Base-by-base conservation (phyloP, 2,888 invertebrate species). In the Drosophila differens region DNA sequence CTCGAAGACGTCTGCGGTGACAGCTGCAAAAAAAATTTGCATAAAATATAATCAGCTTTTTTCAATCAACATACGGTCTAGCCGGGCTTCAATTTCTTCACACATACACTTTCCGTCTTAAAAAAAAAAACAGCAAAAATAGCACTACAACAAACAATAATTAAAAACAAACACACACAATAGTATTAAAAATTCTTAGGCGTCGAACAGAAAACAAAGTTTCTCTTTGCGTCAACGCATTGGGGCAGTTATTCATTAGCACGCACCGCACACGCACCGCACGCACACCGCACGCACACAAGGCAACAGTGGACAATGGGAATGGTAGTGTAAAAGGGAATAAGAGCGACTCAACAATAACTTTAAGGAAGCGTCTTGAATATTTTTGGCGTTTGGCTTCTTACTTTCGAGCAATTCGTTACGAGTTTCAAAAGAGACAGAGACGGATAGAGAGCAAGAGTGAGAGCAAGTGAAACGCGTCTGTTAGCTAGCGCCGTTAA, bases 221-320 rank as follows among this genome's bases (percentile, higher is more conserved):
- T 85, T 85, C 89, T 87, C 89, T 89, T 85, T 74, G 63, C 72
- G 85, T 85, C 87, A 67, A 82, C 82, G 68, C 76, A 64, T 49
- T 55, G 22, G 57, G 65, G 55, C 60, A 65, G 60, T 63, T 65
- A 44, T 61, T 63, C 71, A 89, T 84, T 86, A 84, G 71, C 84
- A 86, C 80, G 74, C 67, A 82, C 73, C 69, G 68, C 47, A 47
- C 12, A 22, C 47, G 19, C 39, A 74, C 35, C 76, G 72, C 67
- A 47, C 55, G 22, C 22, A 22, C 39, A 74, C 35, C 76, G 72
- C 67, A 47, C 55, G 22, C 22, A 22, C 55, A 74, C 71, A 59
- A 67, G 69, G 55, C 67, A 59, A 64, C 64, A 74, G 57, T 53
- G 60, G 37, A 37, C 61, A 61, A 58, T 52, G 35, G 32, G 49